A percentile compares a stretch with the other conserved stretches of the same genome.
Evolutionary conservation across 2,113 vertebrate genomes (phyloP).

Genomic region (Caranx ignobilis): DNA sequence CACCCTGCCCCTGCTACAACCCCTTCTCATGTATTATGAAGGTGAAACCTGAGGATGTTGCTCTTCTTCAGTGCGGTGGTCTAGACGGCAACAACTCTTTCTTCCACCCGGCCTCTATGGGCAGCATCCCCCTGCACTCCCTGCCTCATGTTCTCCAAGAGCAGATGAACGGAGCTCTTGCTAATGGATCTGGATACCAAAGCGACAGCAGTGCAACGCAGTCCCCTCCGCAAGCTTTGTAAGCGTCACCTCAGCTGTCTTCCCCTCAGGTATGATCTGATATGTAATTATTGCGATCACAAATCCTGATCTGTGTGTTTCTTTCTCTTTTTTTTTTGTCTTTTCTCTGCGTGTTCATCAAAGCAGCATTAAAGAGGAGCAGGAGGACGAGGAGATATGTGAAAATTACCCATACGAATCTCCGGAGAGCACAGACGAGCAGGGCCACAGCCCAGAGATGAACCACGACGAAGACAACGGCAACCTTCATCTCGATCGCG

Average conservation of each 20-base stretch:
- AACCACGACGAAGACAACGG: constrained; percentile 88
- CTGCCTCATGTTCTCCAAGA: constrained; percentile 91
- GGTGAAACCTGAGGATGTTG: not conserved
- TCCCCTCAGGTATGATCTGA: not conserved
- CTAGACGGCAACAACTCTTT: constrained; percentile 90
- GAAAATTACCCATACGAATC: constrained; percentile 89
- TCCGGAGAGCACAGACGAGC: constrained; percentile 93
- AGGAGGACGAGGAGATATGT: constrained; percentile 92
- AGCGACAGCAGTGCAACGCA: constrained; percentile 96
- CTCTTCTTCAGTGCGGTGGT: constrained; percentile 86
- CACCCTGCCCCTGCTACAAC: not conserved
- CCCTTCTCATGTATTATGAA: not conserved
- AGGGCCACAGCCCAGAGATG: constrained; percentile 89
- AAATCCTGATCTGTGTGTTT: not conserved
- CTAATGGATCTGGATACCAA: constrained; percentile 92
- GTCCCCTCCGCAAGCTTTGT: constrained; percentile 93
- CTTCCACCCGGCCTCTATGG: constrained; percentile 92
- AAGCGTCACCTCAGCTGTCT: constrained; percentile 74
- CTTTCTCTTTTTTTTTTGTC: not conserved
- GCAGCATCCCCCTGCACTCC: constrained; percentile 91
- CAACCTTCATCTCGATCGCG: constrained; percentile 86
- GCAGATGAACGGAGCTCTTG: constrained; percentile 93
- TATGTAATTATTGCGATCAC: not conserved
- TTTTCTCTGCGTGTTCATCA: constrained; percentile 40
- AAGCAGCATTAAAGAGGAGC: constrained; percentile 94